Evolutionary conservation across 1,140 invertebrate genomes (phyloP).

Genomic region (Drosophila ananassae): DNA sequence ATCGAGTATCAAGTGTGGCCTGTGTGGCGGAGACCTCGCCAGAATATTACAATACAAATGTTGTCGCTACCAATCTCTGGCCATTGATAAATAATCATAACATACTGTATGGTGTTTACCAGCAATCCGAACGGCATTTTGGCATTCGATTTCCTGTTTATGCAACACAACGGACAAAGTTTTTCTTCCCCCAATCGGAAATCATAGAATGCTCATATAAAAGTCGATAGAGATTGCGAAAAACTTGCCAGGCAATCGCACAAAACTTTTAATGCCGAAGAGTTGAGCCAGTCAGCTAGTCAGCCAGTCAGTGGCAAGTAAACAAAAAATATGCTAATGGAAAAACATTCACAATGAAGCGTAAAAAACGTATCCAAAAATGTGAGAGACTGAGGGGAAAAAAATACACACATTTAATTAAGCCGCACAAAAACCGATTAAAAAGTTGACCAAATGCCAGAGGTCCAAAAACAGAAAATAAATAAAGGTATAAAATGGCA

Average conservation of each 20-base stretch:
- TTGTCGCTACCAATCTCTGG: conserved; percentile 47
- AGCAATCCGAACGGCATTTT: conserved; percentile 45
- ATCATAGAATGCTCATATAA: conserved; percentile 26
- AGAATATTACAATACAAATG: conserved; percentile 58
- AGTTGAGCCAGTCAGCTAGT: conserved; percentile 31
- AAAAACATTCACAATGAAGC: conserved; percentile 61
- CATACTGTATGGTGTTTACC: conserved; percentile 52
- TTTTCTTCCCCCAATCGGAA: conserved; percentile 33
- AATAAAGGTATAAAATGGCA: conserved; percentile 5
- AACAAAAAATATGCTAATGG: conserved; percentile 39
- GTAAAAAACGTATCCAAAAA: conserved; percentile 56
- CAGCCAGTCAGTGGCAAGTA: conserved; percentile 8
- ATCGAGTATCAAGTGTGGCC: conserved; percentile 18
- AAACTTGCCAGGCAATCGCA: conserved; percentile 36
- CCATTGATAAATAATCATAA: conserved; percentile 61
- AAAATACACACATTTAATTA: conserved; percentile 44
- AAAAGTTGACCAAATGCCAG: conserved; percentile 65
- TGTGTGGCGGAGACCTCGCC: conserved; percentile 13
- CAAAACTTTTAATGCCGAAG: conserved; percentile 55
- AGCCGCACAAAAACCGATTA: conserved; percentile 56
- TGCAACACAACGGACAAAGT: conserved; percentile 54
- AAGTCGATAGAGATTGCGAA: conserved; percentile 5
- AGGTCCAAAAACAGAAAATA: conserved; percentile 25
- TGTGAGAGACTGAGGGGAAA: not conserved
- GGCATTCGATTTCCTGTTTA: conserved; percentile 74